phyloP scores from a whole-genome alignment of 2,113 vertebrate species.

The Daphoenositta chrysoptera region DNA sequence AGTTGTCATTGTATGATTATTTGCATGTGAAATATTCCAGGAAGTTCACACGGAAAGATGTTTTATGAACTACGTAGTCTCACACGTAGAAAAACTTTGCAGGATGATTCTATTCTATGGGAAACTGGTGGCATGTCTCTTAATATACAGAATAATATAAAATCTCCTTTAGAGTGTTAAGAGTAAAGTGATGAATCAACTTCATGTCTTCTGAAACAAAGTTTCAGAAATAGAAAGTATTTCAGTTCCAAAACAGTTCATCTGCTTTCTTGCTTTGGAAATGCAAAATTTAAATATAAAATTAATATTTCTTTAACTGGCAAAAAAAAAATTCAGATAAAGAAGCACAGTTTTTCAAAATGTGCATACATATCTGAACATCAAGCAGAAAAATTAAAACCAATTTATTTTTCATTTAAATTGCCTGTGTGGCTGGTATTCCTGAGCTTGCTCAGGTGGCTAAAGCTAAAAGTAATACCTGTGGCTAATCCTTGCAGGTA shows the following conservation, averaged over 20 bases:
- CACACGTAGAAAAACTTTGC: not conserved
- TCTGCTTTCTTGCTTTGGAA: not conserved
- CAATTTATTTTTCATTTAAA: not conserved
- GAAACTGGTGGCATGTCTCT: not conserved
- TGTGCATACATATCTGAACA: fast-evolving
- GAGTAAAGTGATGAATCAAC: not conserved
- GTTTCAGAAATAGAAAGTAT: not conserved
- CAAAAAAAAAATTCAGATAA: not conserved
- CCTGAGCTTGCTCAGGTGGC: not conserved
- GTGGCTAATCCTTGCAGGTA: not conserved
- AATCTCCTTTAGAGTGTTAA: not conserved
- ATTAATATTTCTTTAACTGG: not conserved
- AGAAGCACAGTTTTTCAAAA: not conserved
- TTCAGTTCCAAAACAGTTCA: not conserved
- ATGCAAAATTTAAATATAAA: not conserved
- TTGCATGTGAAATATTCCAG: not conserved
- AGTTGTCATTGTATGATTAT: not conserved
- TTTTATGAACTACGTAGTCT: fast-evolving
- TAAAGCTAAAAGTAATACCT: not conserved
- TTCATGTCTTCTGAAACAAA: not conserved
- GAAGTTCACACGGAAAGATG: not conserved
- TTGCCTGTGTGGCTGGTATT: not conserved
- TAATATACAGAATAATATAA: not conserved
- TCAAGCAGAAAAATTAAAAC: not conserved
- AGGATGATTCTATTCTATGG: not conserved